Evolutionary conservation across 1,140 invertebrate species (phyloP), one percentile per base, ranked within the genome.

Genomic region (Forficula auricularia): DNA sequence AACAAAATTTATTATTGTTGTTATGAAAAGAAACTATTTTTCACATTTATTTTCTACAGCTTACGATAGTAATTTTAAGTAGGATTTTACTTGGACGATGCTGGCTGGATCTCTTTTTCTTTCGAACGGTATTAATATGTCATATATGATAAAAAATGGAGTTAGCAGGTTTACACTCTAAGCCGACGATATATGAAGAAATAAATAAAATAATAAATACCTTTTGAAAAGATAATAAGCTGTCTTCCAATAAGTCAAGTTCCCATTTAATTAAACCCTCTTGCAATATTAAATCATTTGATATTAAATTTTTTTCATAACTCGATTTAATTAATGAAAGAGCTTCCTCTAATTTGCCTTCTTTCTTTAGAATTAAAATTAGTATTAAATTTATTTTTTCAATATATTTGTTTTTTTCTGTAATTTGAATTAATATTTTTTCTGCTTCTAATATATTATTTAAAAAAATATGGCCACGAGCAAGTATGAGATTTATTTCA

Each of bases 251-350:
- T 34, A 80, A 57, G 18, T 64, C 53, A 27, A 73, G 54, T 53
- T 75, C 58, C 68, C 73, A 79, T 54, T 81, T 68, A 41, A 77
- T 62, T 54, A 68, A 68, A 10, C 78, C 82, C 22, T 79, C 59
- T 50, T 75, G 65, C 37, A 77, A 56, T 56, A 64, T 70, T n/a
- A 67, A 65, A 52, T 72, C 68, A 8, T 70, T 56, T n/a, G 56
- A 54, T 43, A 68, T 56, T 43, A 68, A 57, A 27, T 55, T 52
- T 34, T 60, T 52, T 13, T 16, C 44, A 40, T 40, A 45, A 35
- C 14, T 35, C 18, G 40, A 68, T 19, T 38, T 40, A 12, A 78
- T 52, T 40, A 67, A 47, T 36, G 61, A 55, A 38, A 75, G 48
- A 9, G 70, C 67, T 52, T 74, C 64, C 44, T 71, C 51, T 19